A percentile compares a stretch with the other conserved stretches of the same genome.
phyloP scores from a whole-genome alignment of 2,888 invertebrate genomes.

The Trypoxylon attenuatum region DNA sequence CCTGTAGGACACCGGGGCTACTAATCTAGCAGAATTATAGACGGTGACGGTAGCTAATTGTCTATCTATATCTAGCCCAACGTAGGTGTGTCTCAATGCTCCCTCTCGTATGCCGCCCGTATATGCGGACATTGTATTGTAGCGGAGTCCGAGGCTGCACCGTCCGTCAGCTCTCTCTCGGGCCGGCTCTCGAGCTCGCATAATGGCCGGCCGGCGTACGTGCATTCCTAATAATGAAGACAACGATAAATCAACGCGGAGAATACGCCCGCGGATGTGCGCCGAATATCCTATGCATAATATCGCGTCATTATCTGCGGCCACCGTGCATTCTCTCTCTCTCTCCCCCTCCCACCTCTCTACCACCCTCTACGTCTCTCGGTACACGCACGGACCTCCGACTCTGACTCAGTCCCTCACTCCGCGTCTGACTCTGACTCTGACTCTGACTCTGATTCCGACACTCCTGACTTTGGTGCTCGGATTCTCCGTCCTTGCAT shows the following conservation, averaged over 20 bases:
- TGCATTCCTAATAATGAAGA: slow-evolving; percentile 75
- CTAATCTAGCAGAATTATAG: slow-evolving; percentile 68
- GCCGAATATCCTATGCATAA: slow-evolving; percentile 74
- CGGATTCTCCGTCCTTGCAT: too few relatives aligned
- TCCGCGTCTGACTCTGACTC: slow-evolving; percentile 36
- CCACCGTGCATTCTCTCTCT: slow-evolving; percentile 39
- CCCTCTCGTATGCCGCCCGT: slow-evolving; percentile 64
- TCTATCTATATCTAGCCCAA: slow-evolving; percentile 70
- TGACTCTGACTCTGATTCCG: too few relatives aligned
- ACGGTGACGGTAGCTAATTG: slow-evolving; percentile 73
- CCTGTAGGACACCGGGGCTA: slow-evolving; percentile 59
- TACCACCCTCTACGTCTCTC: too few relatives aligned
- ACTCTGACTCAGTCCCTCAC: slow-evolving; percentile 49
- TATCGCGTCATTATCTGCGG: slow-evolving; percentile 72
- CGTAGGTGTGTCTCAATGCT: slow-evolving; percentile 72
- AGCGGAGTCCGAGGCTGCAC: slow-evolving; percentile 62
- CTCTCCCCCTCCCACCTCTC: too few relatives aligned
- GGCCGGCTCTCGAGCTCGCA: slow-evolving; percentile 52
- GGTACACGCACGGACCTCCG: slow-evolving; percentile 46
- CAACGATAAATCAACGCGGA: slow-evolving; percentile 74
- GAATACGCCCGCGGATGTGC: slow-evolving; percentile 74
- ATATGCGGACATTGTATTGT: slow-evolving; percentile 68
- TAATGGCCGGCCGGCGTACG: slow-evolving; percentile 68
- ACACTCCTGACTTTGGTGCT: too few relatives aligned
- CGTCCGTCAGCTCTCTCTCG: slow-evolving; percentile 62